A percentile compares a stretch with the other conserved stretches of the same genome.
phyloP scores from a whole-genome alignment of 2,797 vertebrate genomes.

The Ceyx erithaca region DNA sequence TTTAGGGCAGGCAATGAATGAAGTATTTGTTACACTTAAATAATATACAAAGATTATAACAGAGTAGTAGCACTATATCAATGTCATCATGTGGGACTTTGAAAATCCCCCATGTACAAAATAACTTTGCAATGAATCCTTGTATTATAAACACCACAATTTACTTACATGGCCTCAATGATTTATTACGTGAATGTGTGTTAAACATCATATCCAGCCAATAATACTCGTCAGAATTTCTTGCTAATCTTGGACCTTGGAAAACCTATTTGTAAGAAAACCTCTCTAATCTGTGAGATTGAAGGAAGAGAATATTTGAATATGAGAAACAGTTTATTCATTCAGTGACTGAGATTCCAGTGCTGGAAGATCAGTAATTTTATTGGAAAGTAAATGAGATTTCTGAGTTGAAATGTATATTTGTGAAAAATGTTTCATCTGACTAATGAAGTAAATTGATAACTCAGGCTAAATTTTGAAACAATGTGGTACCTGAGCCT shows the following conservation, averaged over 20 bases:
- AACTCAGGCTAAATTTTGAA: background rate
- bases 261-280: background rate
- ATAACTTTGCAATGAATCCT: slow-evolving; percentile 59
- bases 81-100: slow-evolving; percentile 77
- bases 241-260: slow-evolving; percentile 30
- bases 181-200: slow-evolving; percentile 24
- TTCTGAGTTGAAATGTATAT: background rate
- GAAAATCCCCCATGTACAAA: slow-evolving; percentile 75
- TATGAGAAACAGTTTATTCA: slow-evolving; percentile 23
- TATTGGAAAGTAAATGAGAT: background rate
- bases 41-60: slow-evolving; percentile 83
- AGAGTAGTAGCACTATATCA: slow-evolving; percentile 80
- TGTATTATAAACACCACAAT: slow-evolving; percentile 47
- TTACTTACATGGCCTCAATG: slow-evolving; percentile 34
- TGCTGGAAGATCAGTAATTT: background rate
- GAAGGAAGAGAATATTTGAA: slow-evolving; percentile 41
- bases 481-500: background rate
- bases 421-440: background rate
- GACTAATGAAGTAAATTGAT: background rate
- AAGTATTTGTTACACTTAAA: slow-evolving; percentile 85
- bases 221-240: background rate
- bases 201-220: slow-evolving; percentile 33
- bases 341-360: background rate
- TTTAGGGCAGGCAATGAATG: slow-evolving; percentile 82
- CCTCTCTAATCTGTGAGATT: background rate